A percentile compares a stretch with the other conserved stretches of the same genome.
Conservation (phyloP, 2,888 invertebrate genomes). For the Hirtodrosophila trivittata region DNA sequence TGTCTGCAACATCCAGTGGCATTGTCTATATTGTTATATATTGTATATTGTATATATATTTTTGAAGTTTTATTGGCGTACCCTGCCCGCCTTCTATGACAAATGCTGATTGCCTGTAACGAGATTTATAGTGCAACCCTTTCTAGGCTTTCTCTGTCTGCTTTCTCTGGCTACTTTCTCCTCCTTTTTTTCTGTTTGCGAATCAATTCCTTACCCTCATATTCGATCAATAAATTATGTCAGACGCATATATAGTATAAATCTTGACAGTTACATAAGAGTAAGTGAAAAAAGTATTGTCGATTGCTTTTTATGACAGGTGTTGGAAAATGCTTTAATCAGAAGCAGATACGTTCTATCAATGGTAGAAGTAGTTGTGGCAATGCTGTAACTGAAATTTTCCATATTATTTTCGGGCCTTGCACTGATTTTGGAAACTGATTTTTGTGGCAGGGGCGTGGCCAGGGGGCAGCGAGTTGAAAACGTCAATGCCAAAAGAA, state of each 20-base stretch:
- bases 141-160: constrained; percentile 4
- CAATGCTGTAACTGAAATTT: no score
- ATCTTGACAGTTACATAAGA: background rate
- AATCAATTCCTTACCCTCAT: constrained; percentile 11
- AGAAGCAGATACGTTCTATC: no score
- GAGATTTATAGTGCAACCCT: constrained; percentile 35
- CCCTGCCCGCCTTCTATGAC: constrained; percentile 12
- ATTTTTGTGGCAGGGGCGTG: constrained; percentile 45
- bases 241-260: constrained; percentile 3
- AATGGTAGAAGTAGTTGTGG: no score
- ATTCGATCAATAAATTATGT: constrained; percentile 39
- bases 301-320: background rate
- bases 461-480: constrained; percentile 29
- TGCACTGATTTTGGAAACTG: constrained; percentile 58
- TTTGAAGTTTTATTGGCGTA: background rate
- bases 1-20: constrained; percentile 7
- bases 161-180: no score
- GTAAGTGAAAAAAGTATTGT: no score
- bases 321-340: constrained; percentile 6
- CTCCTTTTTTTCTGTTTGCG: background rate
- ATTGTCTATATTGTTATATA: background rate
- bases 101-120: constrained; percentile 29
- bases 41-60: background rate
- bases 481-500: constrained; percentile 59
- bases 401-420: no score